Base-by-base conservation (phyloP, 2,113 vertebrate genomes). In the Chamaea fasciata region DNA sequence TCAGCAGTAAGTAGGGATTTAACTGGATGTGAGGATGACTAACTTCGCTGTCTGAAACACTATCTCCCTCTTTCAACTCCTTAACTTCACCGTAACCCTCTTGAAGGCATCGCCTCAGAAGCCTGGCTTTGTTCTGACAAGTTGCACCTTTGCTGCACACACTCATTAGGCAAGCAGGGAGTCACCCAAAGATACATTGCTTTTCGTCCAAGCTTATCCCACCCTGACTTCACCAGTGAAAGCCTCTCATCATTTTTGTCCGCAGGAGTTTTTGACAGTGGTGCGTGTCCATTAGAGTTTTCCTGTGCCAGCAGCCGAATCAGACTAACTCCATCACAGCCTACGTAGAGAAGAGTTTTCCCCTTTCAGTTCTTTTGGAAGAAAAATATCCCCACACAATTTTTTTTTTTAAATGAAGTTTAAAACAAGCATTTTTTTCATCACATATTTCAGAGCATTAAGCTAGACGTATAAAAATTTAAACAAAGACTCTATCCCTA, bases 121-220 rank as follows among this genome's bases (percentile, higher is more conserved):
- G 95, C 77, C 53, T 24, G 82, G 92, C 92, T 92, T 91, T 94
- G 89, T 91, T 94, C 89, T 83, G 82, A 93, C 78, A 92, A 80
- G 90, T 81, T 73, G 78, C 84, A 83, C 94, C 92, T 77, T 65
- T 13, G 46, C 71, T 52, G 83, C 67, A 75, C 59, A 41, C 84
- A 50, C 68, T 73, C 87, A 55, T 85, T 27, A 92, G 70, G 93
- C 63, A 15, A 73, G 87, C 7, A 2, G 75, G 94, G 90, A 95
- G 92, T 85, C 82, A 77, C 90, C 84, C 82, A 39, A 62, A 92
- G 89, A 92, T 24, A 35, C 75, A 50, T 1, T 10, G 71, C 87
- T 80, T 90, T 70, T 90, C 75, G 68, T 74, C 50, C 90, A 15
- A 65, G 79, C 71, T 86, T 64, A 85, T 95, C 79, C 94, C 92